Evolutionary conservation across 2,113 vertebrate species (phyloP), one percentile per base, ranked within the genome.

Genomic region (Pelobates fuscus): DNA sequence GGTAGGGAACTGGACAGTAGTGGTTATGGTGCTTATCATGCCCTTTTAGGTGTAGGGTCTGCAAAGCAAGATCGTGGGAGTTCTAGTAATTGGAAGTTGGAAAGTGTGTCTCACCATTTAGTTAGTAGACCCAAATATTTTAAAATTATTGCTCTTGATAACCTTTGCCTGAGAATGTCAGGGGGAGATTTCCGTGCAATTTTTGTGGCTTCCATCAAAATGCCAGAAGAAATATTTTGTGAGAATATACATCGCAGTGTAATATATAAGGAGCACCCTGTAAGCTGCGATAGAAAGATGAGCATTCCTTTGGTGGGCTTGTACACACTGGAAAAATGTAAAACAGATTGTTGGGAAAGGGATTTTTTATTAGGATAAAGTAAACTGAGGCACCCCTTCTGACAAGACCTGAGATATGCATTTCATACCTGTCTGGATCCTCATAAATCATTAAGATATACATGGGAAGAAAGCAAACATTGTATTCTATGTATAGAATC

Each of bases 341-440:
- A 25, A 30, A 11, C 70, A 63, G 59, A 54, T 21, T 46, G 23
- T 8, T 18, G 26, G 21, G 24, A 43, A 43, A 43, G n/a, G 21
- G 27, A 30, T 32, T 63, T 65, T 65, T 49, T 27, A 46, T 21
- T 67, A 62, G 60, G 18, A 63, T 63, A 32, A 32, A 63, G 8
- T 23, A 55, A 55, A 23, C 21, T 21, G 20, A 55, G 21, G 17
- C 52, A 21, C 52, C 21, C 52, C 52, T n/a, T 15, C 15, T 23
- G 52, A 7, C 52, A 1, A 37, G 29, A 21, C 60, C 17, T 20
- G 17, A 20, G 25, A 15, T 63, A 37, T 20, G 18, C 29, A 8
- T 63, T 5, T 37, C 27, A 37, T 23, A 37, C 29, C 60, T 63
- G 17, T 12, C 27, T 37, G 60, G 8, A 37, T 10, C 17, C 14